phyloP scores from a whole-genome alignment of 2,888 invertebrate genomes.

The Aricia artaxerxes region DNA sequence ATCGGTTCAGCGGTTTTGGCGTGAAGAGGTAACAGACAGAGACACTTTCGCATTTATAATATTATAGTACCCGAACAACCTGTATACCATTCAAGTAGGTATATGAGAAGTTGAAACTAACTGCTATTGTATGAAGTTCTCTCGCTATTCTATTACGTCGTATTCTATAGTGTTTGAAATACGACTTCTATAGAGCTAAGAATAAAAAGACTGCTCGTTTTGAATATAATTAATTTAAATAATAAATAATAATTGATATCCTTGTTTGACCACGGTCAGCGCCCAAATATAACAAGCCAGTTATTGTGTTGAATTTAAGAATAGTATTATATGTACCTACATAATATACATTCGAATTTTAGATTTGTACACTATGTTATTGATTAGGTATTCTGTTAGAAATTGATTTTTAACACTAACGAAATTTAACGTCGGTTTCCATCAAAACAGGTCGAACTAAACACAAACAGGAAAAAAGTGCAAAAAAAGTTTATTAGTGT shows the following conservation, averaged over 20 bases:
- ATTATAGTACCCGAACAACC: neutral
- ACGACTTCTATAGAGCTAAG: neutral
- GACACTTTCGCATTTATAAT: too few relatives aligned
- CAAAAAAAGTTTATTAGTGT: too few relatives aligned
- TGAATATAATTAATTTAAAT: neutral
- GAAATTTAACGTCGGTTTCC: too few relatives aligned
- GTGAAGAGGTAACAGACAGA: too few relatives aligned
- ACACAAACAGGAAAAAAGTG: too few relatives aligned
- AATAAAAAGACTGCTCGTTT: neutral
- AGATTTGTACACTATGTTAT: too few relatives aligned
- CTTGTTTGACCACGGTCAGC: neutral
- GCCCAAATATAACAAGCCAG: neutral
- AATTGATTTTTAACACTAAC: too few relatives aligned
- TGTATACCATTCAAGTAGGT: neutral
- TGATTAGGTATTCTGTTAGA: too few relatives aligned
- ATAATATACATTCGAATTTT: too few relatives aligned
- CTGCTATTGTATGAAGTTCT: conserved; percentile 5
- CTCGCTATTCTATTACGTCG: neutral
- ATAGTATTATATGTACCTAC: too few relatives aligned
- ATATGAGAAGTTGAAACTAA: neutral
- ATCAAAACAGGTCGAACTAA: too few relatives aligned
- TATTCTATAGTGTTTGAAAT: neutral
- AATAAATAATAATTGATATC: neutral
- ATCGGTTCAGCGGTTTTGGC: too few relatives aligned
- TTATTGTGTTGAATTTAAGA: neutral